Evolutionary conservation across 2,113 vertebrate species (phyloP), one percentile per base, ranked within the genome.

Genomic region (Tupaia tana): DNA sequence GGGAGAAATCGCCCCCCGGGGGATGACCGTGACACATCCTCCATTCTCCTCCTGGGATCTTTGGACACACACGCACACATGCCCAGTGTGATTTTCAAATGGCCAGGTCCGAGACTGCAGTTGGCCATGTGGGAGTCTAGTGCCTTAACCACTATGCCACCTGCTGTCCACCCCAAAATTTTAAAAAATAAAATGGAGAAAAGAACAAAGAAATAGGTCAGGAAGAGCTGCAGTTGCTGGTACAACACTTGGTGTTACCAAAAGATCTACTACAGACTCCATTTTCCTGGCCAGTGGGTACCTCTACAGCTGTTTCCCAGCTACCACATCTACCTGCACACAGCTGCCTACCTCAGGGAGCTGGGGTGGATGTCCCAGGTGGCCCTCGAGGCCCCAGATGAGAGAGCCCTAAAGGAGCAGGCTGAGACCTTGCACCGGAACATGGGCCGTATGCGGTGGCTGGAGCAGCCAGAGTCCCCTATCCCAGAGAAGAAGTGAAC

Each of bases 311-410:
- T 99, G 99, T 54, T 99, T 99, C 71, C 98, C 99, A 0, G 99
- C 98, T 0, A 97, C 98, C 1, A 98, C 96, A 89, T 79, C 8
- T 98, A 99, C 90, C 92, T 97, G 9, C 98, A 98, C 94, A 98
- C 99, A 0, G 97, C 97, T 95, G 95, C 92, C 2, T 99, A 99
- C 96, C 97, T 99, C 96, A 86, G 88, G 1, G 91, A 98, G 73
- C 98, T 99, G 91, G 99, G 99, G 95, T 92, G 79, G 96, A 99
- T 99, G 99, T 98, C 98, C n/a, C 99, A 99, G 56, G 99, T 99
- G 79, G 98, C 99, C 63, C 98, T 99, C 7, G 98, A 98, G 99
- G 98, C 98, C 66, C 98, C 98, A 0, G 99, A 99, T 5, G 98
- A 99, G 56, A 96, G 95, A 0, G 92, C 98, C 15, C 98, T 99